Evolutionary conservation across 2,113 vertebrate genomes (phyloP).

Genomic region (Pelusios castaneus): DNA sequence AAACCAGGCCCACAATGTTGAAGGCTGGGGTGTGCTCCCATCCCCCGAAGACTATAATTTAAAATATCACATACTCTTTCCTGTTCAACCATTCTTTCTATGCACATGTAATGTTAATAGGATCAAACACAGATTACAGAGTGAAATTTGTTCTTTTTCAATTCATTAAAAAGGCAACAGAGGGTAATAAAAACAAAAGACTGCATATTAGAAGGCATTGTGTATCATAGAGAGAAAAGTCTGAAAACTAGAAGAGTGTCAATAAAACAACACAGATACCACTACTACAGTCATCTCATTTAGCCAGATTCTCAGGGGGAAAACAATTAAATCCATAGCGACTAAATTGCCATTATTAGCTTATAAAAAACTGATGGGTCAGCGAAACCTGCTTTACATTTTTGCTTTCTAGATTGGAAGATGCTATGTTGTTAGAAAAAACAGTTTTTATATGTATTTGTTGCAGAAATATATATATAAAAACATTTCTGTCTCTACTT

Average conservation of each 20-base stretch:
- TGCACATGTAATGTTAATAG: neutral
- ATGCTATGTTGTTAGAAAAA: neutral
- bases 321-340: neutral
- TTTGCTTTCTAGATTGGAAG: neutral
- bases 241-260: neutral
- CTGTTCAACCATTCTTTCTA: neutral
- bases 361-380: neutral
- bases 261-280: neutral
- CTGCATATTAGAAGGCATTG: neutral
- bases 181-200: neutral
- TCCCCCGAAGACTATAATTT: neutral
- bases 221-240: neutral
- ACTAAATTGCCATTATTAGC: neutral
- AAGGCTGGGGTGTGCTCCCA: neutral
- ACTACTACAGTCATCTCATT: neutral
- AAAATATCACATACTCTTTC: neutral
- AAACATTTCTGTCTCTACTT: neutral
- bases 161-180: neutral
- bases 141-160: neutral
- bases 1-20: fast-evolving
- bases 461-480: neutral
- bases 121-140: neutral
- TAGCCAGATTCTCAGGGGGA: neutral
- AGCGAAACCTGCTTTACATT: neutral
- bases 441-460: neutral